Evolutionary conservation across 37 sponge, comb jelly and placozoan species (phyloP).

Genomic region (Beroe ovata): DNA sequence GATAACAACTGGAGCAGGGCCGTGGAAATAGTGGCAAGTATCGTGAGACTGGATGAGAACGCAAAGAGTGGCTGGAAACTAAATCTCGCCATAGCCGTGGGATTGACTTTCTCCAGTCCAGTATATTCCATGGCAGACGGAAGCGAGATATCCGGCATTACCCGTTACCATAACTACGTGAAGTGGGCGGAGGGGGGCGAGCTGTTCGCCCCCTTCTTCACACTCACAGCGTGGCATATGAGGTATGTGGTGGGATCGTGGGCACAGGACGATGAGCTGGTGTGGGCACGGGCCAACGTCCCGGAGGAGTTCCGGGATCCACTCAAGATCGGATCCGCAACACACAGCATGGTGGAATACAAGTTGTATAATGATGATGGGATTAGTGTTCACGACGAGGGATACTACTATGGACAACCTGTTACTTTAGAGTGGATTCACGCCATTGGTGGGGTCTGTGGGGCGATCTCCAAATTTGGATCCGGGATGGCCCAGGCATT

Average conservation of each 20-base stretch:
- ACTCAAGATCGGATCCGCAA: conserved; percentile 4
- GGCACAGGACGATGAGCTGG: conserved; percentile 40
- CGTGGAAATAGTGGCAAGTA: background rate
- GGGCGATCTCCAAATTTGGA: conserved; percentile 35
- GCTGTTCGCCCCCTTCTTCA: background rate
- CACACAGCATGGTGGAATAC: conserved; percentile 52
- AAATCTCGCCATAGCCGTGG: background rate
- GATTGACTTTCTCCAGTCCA: background rate
- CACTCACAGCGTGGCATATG: conserved; percentile 12
- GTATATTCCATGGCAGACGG: conserved; percentile 27
- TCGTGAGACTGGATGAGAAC: background rate
- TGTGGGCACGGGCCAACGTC: conserved; percentile 7
- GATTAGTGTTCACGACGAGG: background rate
- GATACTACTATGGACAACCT: conserved; percentile 21
- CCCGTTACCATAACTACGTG: conserved; percentile 5
- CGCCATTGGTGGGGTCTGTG: conserved; percentile 17
- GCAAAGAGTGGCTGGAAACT: conserved; percentile 17
- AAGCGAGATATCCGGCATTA: background rate
- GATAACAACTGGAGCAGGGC: background rate
- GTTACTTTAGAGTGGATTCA: conserved; percentile 34
- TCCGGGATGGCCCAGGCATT: conserved; percentile 42
- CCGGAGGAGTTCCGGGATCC: conserved; percentile 12
- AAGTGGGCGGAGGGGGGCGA: background rate
- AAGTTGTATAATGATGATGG: conserved; percentile 9
- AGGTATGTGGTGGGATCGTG: conserved; percentile 31